A percentile compares a stretch with the other conserved stretches of the same genome.
phyloP scores from a whole-genome alignment of 2,888 invertebrate species.

The Pomacea canaliculata region DNA sequence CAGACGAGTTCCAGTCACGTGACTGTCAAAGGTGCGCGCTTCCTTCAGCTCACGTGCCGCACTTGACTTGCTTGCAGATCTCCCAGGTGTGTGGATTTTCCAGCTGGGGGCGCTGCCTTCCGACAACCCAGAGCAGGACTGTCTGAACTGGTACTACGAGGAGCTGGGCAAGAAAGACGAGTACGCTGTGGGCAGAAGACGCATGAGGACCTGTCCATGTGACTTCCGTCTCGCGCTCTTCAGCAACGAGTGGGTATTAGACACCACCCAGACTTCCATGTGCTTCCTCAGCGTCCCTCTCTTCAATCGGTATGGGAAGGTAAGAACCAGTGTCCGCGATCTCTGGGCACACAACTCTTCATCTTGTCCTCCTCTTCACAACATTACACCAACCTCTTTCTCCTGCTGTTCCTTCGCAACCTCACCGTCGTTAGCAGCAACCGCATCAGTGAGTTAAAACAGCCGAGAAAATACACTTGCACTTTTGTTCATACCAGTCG shows the following conservation, averaged over 20 bases:
- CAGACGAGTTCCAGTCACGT: too few relatives aligned
- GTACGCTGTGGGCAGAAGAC: neutral
- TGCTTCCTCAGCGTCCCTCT: conserved; percentile 23
- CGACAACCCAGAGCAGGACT: conserved; percentile 10
- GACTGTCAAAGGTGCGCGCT: too few relatives aligned
- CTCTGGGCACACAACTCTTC: too few relatives aligned
- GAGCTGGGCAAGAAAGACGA: neutral
- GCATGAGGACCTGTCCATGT: conserved; percentile 27
- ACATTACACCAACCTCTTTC: too few relatives aligned
- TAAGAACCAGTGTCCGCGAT: conserved; percentile 2
- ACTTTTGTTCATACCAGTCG: too few relatives aligned
- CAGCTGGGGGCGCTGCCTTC: neutral
- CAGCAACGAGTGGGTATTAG: conserved; percentile 5
- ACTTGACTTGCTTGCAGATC: neutral
- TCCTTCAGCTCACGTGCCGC: too few relatives aligned
- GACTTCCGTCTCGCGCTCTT: neutral
- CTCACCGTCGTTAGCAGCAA: too few relatives aligned
- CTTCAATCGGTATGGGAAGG: conserved; percentile 19
- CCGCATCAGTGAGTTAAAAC: too few relatives aligned
- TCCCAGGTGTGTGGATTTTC: conserved; percentile 19
- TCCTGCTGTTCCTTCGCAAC: too few relatives aligned
- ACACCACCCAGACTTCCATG: neutral
- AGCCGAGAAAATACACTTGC: too few relatives aligned
- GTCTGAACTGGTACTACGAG: conserved; percentile 20
- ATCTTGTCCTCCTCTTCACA: too few relatives aligned